Base-by-base conservation (phyloP, 2,797 vertebrate genomes). In the Oreortyx pictus region DNA sequence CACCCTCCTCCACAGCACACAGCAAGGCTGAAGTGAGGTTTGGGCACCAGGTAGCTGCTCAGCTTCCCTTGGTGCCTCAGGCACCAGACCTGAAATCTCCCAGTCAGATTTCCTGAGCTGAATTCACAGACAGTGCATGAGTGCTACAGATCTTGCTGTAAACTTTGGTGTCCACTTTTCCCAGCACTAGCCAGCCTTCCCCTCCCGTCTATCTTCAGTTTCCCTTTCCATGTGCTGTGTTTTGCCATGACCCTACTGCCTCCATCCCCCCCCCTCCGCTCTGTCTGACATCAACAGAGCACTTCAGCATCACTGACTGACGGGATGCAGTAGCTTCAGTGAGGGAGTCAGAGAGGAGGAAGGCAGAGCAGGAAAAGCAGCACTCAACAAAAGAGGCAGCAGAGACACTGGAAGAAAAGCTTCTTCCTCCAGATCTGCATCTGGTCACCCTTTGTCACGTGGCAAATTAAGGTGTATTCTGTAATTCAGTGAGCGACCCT, bases 331-430 rank as follows among this genome's bases (percentile, higher is more conserved):
- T 88, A 89, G 92, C 79, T 92, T 92, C 8, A 3, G 61, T 11
- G 3, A 62, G 75, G 59, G 68, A 72, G 81, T 62, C 54, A 14
- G 65, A 46, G 43, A 11, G 24, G 41, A n/a, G 59, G 43, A 72
- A 79, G 50, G 77, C 87, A 66, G 80, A 75, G 82, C 88, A 89
- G 33, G 27, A 88, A 83, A 76, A 83, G 52, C 89, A 94, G 59
- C 33, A 67, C 10, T 77, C 5, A 9, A 73, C 88, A 82, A 65
- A 90, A 84, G 60, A 89, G 44, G 44, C n/a, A 31, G 74, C 85
- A 93, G 47, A 76, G 88, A 73, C 57, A 35, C 41, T 76, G 75
- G n/a, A 89, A 85, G 59, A 57, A 2, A 4, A 65, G 64, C 52
- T 76, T 82, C 82, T 82, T 82, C 43, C 47, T 64, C 8, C 52